Evolutionary conservation across 2,113 vertebrate species (phyloP).

Genomic region (Clupea harengus): DNA sequence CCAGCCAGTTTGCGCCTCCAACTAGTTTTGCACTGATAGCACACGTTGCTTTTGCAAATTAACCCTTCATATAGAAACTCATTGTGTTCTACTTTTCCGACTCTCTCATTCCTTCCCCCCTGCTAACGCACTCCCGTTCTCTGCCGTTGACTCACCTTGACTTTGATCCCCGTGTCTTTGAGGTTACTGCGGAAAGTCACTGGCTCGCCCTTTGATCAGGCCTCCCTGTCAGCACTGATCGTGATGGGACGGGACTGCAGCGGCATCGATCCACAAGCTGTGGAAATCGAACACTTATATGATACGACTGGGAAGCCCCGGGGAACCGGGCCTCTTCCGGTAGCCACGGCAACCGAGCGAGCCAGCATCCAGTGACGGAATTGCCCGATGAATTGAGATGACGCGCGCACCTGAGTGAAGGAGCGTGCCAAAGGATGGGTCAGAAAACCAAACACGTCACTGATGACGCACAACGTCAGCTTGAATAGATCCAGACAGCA

Average conservation of each 20-base stretch:
- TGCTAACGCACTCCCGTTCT: neutral
- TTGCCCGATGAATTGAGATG: neutral
- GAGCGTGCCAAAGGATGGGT: neutral
- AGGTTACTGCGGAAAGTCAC: neutral
- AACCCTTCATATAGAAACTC: no score
- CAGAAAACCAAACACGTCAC: conserved; percentile 2
- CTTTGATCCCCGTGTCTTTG: conserved; percentile 8
- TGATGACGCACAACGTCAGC: neutral
- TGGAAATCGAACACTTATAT: neutral
- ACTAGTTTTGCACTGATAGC: no score
- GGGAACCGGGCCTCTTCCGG: neutral
- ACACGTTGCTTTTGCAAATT: no score
- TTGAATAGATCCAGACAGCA: neutral
- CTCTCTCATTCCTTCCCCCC: neutral
- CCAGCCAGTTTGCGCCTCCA: no score
- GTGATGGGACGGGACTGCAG: neutral
- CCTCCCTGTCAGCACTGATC: neutral
- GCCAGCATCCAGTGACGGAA: neutral
- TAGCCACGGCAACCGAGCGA: neutral
- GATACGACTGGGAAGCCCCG: neutral
- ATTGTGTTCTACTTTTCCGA: neutral
- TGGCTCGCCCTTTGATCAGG: neutral
- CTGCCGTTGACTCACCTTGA: conserved; percentile 23
- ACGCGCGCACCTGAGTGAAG: neutral
- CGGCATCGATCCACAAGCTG: neutral